A percentile compares a stretch with the other conserved stretches of the same genome.
These are phyloP conservation scores for Oreochromis grahami DNA, from an alignment of 2,797 vertebrate genomes.

Conservation along the genomic window DNA sequence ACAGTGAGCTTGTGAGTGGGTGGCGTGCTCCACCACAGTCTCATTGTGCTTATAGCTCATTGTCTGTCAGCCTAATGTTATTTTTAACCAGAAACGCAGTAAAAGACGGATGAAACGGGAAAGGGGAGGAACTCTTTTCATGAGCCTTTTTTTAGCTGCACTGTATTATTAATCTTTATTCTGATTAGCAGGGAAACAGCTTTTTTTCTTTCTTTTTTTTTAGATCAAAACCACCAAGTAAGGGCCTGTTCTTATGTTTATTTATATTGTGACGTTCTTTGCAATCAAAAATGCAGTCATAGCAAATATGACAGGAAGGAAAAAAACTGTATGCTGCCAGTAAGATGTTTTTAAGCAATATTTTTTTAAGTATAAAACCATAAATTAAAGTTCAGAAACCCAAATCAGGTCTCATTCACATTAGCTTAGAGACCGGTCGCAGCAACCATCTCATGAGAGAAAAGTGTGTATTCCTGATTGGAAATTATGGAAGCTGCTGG, in stretches of 20 bases:
- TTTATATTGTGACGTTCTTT: neutral
- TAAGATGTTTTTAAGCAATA: neutral
- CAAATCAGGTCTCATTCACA: neutral
- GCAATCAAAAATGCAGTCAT: neutral
- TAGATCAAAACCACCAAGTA: neutral
- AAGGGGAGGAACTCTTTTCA: neutral
- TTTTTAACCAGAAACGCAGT: conserved; percentile 49
- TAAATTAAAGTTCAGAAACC: neutral
- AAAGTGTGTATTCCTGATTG: neutral
- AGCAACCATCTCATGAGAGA: neutral
- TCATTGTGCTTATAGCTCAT: conserved; percentile 53
- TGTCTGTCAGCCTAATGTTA: conserved; percentile 53
- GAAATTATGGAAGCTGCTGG: neutral
- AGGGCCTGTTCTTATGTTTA: neutral
- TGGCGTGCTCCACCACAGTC: conserved; percentile 31
- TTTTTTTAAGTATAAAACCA: neutral
- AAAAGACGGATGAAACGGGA: neutral
- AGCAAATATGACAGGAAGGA: neutral
- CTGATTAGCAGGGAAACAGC: neutral
- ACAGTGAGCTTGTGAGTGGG: conserved; percentile 36
- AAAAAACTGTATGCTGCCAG: neutral
- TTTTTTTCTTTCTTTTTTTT: neutral
- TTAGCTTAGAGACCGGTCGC: neutral
- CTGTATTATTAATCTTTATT: neutral
- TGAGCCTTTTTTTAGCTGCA: neutral